Evolutionary conservation across 2,113 vertebrate genomes (phyloP).

Genomic region (Lamprotornis superbus): DNA sequence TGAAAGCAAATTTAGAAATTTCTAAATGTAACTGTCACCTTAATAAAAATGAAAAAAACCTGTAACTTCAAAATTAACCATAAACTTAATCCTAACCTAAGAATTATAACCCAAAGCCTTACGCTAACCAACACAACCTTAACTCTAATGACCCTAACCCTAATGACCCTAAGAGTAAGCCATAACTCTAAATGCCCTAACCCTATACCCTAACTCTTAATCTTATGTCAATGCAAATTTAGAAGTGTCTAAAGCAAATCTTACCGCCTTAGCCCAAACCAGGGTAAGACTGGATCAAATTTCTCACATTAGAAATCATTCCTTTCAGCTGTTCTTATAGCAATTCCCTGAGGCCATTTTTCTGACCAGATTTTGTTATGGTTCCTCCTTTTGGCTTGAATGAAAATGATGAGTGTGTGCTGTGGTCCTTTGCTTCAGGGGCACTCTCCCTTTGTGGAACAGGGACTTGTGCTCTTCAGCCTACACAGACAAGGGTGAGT

Average conservation of each 20-base stretch:
- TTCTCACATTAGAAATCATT: background rate
- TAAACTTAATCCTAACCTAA: background rate
- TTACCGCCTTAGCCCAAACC: background rate
- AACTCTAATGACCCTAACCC: background rate
- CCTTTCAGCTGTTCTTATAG: background rate
- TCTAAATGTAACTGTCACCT: background rate
- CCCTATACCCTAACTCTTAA: background rate
- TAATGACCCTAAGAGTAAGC: background rate
- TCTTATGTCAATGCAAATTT: background rate
- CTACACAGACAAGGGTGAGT: rapidly evolving
- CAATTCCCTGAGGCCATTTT: background rate
- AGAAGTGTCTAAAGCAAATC: background rate
- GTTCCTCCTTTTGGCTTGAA: background rate
- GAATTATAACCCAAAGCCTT: background rate
- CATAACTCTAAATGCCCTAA: background rate
- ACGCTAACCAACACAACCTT: background rate
- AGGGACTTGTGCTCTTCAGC: background rate
- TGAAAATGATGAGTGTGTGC: rapidly evolving
- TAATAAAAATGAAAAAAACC: background rate
- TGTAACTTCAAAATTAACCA: background rate
- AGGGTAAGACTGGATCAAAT: background rate
- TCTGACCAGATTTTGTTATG: background rate
- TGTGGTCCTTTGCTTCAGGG: background rate
- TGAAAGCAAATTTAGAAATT: background rate
- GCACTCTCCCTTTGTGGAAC: background rate